Base-by-base conservation (phyloP, 1,140 invertebrate genomes). In the Aphelenchoides avenae region DNA sequence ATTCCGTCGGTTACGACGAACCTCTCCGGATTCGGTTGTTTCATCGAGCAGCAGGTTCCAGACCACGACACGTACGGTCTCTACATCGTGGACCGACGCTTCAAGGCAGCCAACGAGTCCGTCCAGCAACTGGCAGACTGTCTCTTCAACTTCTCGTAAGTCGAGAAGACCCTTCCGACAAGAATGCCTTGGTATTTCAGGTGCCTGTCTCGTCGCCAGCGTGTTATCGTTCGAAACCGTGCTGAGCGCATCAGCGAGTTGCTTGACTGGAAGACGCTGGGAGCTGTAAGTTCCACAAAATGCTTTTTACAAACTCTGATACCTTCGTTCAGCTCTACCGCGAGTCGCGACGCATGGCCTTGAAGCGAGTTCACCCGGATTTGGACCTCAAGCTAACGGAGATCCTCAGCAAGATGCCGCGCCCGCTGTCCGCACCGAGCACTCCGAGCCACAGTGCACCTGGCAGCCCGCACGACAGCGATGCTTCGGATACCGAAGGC, bases 41-140 rank as follows among this genome's bases (percentile, higher is more conserved):
- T 99, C 77, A 98, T 99, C 89, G 84, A 92, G 71, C 91, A 98
- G 70, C 91, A 98, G 73, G 89, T 99, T 52, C 87, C 88, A 0
- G 93, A 99, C 80, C 92, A 94, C 0, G 88, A 89, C 84, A 92
- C 89, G 9, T 99, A 99, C 78, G 94, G 95, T 40, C 97, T 98
- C 57, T 99, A 97, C 78, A 89, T 99, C 37, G 89, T 99, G 1
- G 94, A 99, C 80, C 81, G 95, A 18, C 81, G 90, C 58, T 87
- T 85, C 71, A 92, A 92, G 61, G 84, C 84, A 18, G 75, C 91
- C 1, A 89, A 96, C 77, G 87, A 89, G 48, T 91, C 88, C 29
- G 86, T 97, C 24, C 86, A 91, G 74, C 91, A 98, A 75, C 81
- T 99, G 20, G 87, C 93, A 3, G 86, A 88, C 66, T 71, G 92